phyloP scores from a whole-genome alignment of 2,113 vertebrate species.

The Eolophus roseicapilla region DNA sequence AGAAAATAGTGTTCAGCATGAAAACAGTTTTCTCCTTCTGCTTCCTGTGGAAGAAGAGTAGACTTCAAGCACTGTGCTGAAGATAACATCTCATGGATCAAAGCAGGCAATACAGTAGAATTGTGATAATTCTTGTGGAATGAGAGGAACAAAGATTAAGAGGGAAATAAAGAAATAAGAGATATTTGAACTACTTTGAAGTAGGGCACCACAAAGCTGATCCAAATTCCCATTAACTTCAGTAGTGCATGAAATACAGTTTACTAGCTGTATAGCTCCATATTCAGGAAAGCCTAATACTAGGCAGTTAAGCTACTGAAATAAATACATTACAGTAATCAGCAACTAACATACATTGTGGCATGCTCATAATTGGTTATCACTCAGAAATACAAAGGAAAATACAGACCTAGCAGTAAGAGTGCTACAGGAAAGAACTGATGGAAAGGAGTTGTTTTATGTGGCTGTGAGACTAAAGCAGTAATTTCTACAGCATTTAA shows the following conservation, averaged over 20 bases:
- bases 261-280: not conserved
- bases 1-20: not conserved
- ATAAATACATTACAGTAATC: not conserved
- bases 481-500: not conserved
- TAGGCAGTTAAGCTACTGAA: not conserved
- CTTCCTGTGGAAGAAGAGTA: not conserved
- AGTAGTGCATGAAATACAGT: not conserved
- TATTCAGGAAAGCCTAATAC: not conserved
- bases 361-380: rapidly evolving
- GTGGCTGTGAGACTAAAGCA: not conserved
- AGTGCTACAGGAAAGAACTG: not conserved
- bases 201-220: not conserved
- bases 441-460: not conserved
- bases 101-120: constrained; percentile 10
- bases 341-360: not conserved
- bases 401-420: not conserved
- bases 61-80: constrained; percentile 8
- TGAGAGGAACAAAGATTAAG: not conserved
- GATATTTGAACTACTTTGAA: constrained; percentile 11
- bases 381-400: not conserved
- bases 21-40: not conserved
- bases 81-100: constrained; percentile 28
- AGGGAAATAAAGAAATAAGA: constrained; percentile 5
- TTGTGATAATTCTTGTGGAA: constrained; percentile 30
- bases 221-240: not conserved